A percentile compares a stretch with the other conserved stretches of the same genome.
These are phyloP conservation scores for Brachynemurus nebulosus DNA, from an alignment of 2,888 invertebrate species.

Conservation along the genomic window DNA sequence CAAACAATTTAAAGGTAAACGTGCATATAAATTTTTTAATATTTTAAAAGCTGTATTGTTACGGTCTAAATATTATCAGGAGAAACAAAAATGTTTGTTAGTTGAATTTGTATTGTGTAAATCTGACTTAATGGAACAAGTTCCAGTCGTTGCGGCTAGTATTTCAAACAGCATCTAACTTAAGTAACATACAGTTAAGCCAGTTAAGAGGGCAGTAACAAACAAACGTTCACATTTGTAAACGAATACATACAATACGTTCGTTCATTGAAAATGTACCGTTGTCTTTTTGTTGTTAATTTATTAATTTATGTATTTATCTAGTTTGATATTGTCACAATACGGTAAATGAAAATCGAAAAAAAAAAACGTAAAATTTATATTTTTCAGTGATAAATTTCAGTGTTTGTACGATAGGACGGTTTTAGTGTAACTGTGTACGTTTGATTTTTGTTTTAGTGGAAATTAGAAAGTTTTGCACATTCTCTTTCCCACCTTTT, in stretches of 20 bases:
- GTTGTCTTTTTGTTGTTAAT: slow-evolving; percentile 2
- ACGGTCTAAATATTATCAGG: neutral
- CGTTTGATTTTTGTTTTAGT: neutral
- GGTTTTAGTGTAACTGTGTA: neutral
- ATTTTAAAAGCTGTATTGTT: no score
- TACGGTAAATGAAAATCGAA: no score
- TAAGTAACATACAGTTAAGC: neutral
- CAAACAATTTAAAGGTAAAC: no score
- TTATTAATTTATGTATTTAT: no score
- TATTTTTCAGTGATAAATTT: neutral
- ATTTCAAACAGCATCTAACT: neutral
- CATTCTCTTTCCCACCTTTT: slow-evolving; percentile 1
- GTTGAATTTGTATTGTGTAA: neutral
- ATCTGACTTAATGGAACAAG: neutral
- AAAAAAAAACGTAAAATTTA: neutral
- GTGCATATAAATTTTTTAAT: no score
- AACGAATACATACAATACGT: neutral
- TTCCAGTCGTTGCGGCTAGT: neutral
- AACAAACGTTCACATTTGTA: neutral
- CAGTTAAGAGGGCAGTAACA: neutral
- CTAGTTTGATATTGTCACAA: no score
- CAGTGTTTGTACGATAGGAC: neutral
- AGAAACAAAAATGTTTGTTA: neutral
- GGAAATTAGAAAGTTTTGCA: slow-evolving; percentile 2
- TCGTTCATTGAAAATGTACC: slow-evolving; percentile 1